Evolutionary conservation across 2,113 vertebrate species (phyloP), one percentile per base, ranked within the genome.

Genomic region (Dolichotis patagonum): DNA sequence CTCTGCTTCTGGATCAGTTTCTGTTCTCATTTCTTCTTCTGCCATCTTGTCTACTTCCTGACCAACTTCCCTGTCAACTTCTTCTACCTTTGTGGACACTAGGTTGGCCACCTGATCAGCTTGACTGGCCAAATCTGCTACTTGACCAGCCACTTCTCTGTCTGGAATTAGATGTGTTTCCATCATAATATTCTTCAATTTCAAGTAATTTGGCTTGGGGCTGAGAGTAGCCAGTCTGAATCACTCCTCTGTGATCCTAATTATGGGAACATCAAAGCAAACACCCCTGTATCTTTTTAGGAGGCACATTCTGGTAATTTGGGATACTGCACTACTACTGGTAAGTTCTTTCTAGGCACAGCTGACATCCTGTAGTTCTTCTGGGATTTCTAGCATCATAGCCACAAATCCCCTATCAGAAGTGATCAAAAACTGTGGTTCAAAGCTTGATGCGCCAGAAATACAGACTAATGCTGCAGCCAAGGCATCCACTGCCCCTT

Each of bases 401-500:
- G 35, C 82, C 90, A 71, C 38, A 56, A 56, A 58, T 19, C 17
- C 99, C 94, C 82, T 97, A 88, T 99, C 99, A 0, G 99, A 99
- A 96, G 98, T 99, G 90, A 99, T 99, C 95, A 99, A 98, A 3
- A 99, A 99, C 80, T 99, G 98, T 97, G 99, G 99, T 93, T 99
- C 99, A 22, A 99, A 98, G 96, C 98, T 98, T 1, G 99, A 99
- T 82, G 99, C 99, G 20, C 99, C 99, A 62, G 99, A 99, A 97
- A 99, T 99, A 86, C 99, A 99, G 43, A 99, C 99, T 93, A 99
- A 98, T 20, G 99, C 99, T 93, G 99, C 99, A 73, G 99, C 99
- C 88, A 99, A 96, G 2, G 99, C 99, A 41, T 99, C 99, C 58
- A 99, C 98, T 9, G 99, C 99, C 95, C 99, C 99, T 92, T 98